Evolutionary conservation across 92 coral and sea anemone species (phyloP), one percentile per base, ranked within the genome.

Genomic region (Porites lobata): DNA sequence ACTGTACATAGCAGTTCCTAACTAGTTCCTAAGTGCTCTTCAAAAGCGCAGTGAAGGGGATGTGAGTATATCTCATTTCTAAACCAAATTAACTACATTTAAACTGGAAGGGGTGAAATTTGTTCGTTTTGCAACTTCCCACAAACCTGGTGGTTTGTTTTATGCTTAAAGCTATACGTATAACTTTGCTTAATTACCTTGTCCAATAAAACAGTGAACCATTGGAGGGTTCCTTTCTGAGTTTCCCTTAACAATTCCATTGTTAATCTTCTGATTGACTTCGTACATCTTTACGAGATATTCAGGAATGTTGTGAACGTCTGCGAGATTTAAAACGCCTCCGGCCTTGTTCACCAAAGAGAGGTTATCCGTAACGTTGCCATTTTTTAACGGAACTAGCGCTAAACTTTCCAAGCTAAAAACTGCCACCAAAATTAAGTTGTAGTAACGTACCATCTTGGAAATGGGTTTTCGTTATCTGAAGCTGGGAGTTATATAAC

Each of bases 171-270:
- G 47, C 47, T 38, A 38, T 38, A 38, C 47, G 6, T 38, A 38
- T 4, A 38, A 38, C 47, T 38, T 38, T 38, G 47, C 61, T 57
- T 22, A 15, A 50, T 66, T 80, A 80, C 85, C 85, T 80, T 80
- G 75, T 13, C 75, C 85, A 15, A 67, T 22, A 52, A 80, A 21
- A 17, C 65, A 58, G 18, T 80, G 85, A 0, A 80, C 75, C 12
- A 74, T 24, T 8, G 75, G 75, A 8, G 24, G 4, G 24, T 22
- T 15, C 38, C 9, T 3, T 14, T 66, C 17, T 8, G 75, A 52
- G 85, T 51, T 50, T 80, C 29, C n/a, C 21, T 24, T 50, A 50
- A 24, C 4, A 19, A 22, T 53, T 17, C 21, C 65, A 26, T 52
- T 63, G 29, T 52, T 38, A 38, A 38, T 65, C 24, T 80, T 80